phyloP scores from a whole-genome alignment of 2,888 invertebrate genomes.

The Dolomedes plantarius region DNA sequence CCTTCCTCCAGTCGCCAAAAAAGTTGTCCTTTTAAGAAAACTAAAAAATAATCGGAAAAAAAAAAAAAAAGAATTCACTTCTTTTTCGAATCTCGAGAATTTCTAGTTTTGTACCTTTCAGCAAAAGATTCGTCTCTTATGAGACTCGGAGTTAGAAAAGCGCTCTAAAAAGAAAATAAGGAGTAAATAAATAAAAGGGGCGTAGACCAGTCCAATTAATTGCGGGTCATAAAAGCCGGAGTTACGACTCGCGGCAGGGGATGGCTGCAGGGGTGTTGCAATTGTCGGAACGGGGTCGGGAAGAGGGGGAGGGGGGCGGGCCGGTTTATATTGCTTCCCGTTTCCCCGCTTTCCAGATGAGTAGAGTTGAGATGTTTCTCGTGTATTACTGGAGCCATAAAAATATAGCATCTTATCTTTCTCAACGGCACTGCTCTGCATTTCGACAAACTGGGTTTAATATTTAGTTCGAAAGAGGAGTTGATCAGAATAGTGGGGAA shows the following conservation, averaged over 20 bases:
- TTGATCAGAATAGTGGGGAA: not conserved
- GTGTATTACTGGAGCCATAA: slow-evolving; percentile 34
- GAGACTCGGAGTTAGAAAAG: too few relatives aligned
- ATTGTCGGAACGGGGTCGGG: slow-evolving; percentile 23
- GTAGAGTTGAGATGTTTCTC: slow-evolving; percentile 46
- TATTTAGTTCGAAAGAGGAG: not conserved
- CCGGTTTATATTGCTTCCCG: slow-evolving; percentile 63
- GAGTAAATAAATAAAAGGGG: slow-evolving; percentile 56
- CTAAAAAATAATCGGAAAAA: too few relatives aligned
- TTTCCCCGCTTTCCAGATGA: slow-evolving; percentile 38
- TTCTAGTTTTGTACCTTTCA: slow-evolving; percentile 22
- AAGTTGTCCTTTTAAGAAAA: too few relatives aligned
- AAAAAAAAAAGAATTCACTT: too few relatives aligned
- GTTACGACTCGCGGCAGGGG: slow-evolving; percentile 39
- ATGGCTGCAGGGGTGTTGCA: slow-evolving; percentile 7
- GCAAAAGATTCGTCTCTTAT: not conserved
- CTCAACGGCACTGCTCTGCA: slow-evolving; percentile 1
- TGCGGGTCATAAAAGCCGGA: slow-evolving; percentile 61
- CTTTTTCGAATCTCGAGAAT: slow-evolving; percentile 25
- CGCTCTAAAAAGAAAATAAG: not conserved
- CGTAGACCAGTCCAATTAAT: slow-evolving; percentile 63
- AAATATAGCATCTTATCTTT: slow-evolving; percentile 45
- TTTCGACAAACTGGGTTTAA: not conserved
- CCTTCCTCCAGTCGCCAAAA: too few relatives aligned
- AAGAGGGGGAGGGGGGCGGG: not conserved